Base-by-base conservation (phyloP, 2,888 invertebrate genomes). In the Apamea epomidion region DNA sequence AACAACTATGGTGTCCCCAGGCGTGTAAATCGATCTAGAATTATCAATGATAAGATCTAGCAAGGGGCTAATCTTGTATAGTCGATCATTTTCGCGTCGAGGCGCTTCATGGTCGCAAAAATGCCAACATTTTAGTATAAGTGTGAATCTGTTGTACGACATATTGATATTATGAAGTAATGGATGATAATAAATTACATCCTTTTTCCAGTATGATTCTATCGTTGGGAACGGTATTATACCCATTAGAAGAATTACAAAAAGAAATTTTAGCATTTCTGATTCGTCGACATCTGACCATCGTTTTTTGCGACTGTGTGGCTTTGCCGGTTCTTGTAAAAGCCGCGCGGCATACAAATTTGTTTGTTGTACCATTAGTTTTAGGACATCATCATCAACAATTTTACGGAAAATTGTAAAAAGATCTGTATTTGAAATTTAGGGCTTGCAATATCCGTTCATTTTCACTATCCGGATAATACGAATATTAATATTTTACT, bases 201-300 rank as follows among this genome's bases (percentile, higher is more conserved):
- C 82, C 69, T 78, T 75, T 81, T 86, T 86, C 81, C 82, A 86
- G 72, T 84, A 81, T 54, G 74, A 81, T 86, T 84, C 81, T 72
- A 84, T 77, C 72, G 82, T 74, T n/a, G 83, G 83, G 60, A 87
- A 79, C 45, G 67, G 60, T 42, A 87, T 69, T 45, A 83, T 69
- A 69, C 76, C 74, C 64, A 76, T 81, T 51, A 81, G 48, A 54
- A 83, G 69, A 72, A 70, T 32, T 21, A 68, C 68, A 68, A 45
- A 45, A 68, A 45, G 45, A 68, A 45, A 68, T 45, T 68, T 68
- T 7, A 45, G 68, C 7, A 68, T 68, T 68, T 67, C 67, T 67
- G 67, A 67, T 67, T 67, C 42, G 7, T 67, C 67, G 67, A 45
- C 68, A 45, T 68, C 68, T 68, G 67, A 67, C 42, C 67, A 67